These are phyloP conservation scores for Aleiodes alternator DNA, from an alignment of 2,888 invertebrate species.

Conservation along the genomic window DNA sequence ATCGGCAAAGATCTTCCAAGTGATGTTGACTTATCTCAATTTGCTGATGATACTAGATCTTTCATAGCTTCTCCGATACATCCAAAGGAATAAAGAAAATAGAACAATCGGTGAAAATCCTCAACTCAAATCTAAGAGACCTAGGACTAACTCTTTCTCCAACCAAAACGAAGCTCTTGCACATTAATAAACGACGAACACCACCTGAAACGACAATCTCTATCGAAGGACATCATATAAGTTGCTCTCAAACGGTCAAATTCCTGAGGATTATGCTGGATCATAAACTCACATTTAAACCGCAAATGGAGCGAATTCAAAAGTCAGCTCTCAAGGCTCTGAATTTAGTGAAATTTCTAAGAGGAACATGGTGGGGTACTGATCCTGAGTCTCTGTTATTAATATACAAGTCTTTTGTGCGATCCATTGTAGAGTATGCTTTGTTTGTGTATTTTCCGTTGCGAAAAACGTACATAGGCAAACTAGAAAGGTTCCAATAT, in stretches of 20 bases:
- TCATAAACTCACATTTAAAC: conserved; percentile 5
- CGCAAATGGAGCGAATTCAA: neutral
- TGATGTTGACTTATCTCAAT: conserved; percentile 28
- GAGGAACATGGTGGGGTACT: conserved; percentile 2
- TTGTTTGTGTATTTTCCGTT: neutral
- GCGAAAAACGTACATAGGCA: neutral
- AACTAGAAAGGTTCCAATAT: conserved; percentile 5
- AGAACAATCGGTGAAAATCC: neutral
- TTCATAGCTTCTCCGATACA: neutral
- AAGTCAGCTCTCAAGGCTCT: neutral
- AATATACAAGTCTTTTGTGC: neutral
- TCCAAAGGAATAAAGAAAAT: neutral
- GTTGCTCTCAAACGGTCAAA: neutral
- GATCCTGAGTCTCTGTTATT: neutral
- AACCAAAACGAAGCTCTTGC: neutral
- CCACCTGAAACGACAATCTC: neutral
- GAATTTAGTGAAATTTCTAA: neutral
- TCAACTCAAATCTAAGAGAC: neutral
- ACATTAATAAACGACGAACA: neutral
- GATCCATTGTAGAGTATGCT: neutral
- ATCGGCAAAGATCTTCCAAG: conserved; percentile 21
- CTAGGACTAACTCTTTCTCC: neutral
- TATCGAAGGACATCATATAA: neutral
- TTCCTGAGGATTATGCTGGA: neutral
- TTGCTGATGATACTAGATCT: conserved; percentile 50